Evolutionary conservation across 1,140 invertebrate species (phyloP).

Genomic region (Maconellicoccus hirsutus): DNA sequence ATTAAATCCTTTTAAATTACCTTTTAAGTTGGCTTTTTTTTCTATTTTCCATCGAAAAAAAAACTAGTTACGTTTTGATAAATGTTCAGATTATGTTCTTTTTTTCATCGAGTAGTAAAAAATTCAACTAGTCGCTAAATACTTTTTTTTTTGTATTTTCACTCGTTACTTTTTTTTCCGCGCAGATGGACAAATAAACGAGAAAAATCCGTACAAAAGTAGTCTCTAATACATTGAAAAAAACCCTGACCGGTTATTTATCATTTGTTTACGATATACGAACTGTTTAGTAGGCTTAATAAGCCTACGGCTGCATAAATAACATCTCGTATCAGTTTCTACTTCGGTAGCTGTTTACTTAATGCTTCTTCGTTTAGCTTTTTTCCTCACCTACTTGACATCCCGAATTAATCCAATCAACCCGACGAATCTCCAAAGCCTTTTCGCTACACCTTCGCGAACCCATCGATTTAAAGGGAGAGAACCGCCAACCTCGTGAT

Average conservation of each 20-base stretch:
- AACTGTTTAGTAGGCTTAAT: neutral
- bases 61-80: constrained; percentile 11
- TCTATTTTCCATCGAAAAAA: neutral
- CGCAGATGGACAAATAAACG: neutral
- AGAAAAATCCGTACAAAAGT: neutral
- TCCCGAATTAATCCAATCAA: neutral
- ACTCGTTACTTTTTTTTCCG: neutral
- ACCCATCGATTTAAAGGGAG: neutral
- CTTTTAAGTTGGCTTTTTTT: neutral
- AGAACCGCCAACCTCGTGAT: neutral
- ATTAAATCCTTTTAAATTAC: constrained; percentile 22
- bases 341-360: neutral
- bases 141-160: neutral
- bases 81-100: neutral
- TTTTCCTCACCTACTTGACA: neutral
- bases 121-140: neutral
- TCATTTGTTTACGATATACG: neutral
- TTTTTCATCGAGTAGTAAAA: neutral
- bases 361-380: neutral
- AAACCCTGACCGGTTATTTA: neutral
- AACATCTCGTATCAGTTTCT: neutral
- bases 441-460: neutral
- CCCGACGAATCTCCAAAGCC: too few relatives aligned
- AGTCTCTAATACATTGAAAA: neutral
- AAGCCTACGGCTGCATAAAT: neutral